phyloP scores from a whole-genome alignment of 2,797 vertebrate species.

The Diglossa cyanea region DNA sequence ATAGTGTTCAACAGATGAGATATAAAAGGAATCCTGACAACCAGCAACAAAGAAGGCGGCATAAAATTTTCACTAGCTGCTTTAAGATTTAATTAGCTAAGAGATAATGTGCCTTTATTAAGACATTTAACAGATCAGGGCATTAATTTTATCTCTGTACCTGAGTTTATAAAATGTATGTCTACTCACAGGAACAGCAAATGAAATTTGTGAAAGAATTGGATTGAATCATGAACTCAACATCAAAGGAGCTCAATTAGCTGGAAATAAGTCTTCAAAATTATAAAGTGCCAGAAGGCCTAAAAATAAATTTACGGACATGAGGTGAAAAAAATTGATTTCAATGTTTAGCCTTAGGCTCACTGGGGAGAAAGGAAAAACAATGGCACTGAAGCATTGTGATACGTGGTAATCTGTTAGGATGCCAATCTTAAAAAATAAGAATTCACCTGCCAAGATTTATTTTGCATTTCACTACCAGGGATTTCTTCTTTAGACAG shows the following conservation, averaged over 20 bases:
- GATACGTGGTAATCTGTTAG: background rate
- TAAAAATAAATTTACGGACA: slow-evolving; percentile 15
- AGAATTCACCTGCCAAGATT: background rate
- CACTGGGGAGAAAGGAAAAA: background rate
- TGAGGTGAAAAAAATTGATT: background rate
- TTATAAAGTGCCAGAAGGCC: background rate
- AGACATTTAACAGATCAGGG: slow-evolving; percentile 6
- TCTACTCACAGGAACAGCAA: background rate
- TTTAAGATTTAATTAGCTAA: slow-evolving; percentile 33
- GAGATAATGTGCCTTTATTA: slow-evolving; percentile 14
- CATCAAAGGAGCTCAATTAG: slow-evolving; percentile 23
- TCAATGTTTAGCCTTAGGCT: background rate
- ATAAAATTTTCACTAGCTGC: background rate
- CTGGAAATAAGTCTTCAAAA: background rate
- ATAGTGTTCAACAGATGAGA: background rate
- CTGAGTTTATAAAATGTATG: background rate
- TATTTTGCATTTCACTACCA: background rate
- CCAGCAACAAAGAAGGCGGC: background rate
- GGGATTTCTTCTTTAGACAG: background rate
- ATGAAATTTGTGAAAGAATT: slow-evolving; percentile 23
- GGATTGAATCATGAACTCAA: background rate
- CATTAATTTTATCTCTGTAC: background rate
- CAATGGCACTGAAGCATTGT: background rate
- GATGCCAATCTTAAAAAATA: background rate
- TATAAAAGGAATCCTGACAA: slow-evolving; percentile 7